Evolutionary conservation across 2,888 invertebrate species (phyloP), one percentile per base, ranked within the genome.

Genomic region (Parasteatoda lunata): DNA sequence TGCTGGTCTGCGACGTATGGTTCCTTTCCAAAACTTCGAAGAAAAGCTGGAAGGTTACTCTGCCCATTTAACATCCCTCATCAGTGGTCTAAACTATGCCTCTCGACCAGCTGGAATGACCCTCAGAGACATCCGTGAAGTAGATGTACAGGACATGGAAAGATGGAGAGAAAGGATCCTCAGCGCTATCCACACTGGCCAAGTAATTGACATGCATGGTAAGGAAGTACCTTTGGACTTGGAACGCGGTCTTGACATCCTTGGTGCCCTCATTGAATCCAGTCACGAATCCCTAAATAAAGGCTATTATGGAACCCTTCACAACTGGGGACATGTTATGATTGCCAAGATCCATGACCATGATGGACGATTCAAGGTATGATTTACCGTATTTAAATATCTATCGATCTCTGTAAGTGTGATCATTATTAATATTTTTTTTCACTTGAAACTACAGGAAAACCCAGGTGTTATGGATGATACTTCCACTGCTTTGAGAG

Each of bases 381-480:
- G 92, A 91, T 59, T 13, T 59, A 30, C n/a, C 4, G 9, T 7
- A n/a, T 59, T 59, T n/a, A 13, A 45, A 48, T 69, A 47, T 13
- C n/a, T 69, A 30, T 47, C 45, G 69, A 30, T 30, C 30, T 30
- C 30, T 30, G 30, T 30, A 30, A 30, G 30, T 13, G 4, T 4
- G 13, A 59, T 59, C 13, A 13, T 13, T 13, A 9, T 59, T 59
- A 59, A 59, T 13, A 13, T 68, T 15, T 68, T 3, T 5, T 71
- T 11, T 66, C 9, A 9, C 13, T 45, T 77, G 9, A 76, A 15
- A 47, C 1, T 68, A 4, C n/a, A 96, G 95, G 96, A 97, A 92
- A 94, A 94, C 73, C 95, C 95, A 90, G 95, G 95, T 66, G 95
- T 96, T 51, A 96, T 97, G 94, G 96, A 96, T 0, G 96, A 96